Evolutionary conservation across 2,113 vertebrate genomes (phyloP).

Genomic region (Brevimyrus niger): DNA sequence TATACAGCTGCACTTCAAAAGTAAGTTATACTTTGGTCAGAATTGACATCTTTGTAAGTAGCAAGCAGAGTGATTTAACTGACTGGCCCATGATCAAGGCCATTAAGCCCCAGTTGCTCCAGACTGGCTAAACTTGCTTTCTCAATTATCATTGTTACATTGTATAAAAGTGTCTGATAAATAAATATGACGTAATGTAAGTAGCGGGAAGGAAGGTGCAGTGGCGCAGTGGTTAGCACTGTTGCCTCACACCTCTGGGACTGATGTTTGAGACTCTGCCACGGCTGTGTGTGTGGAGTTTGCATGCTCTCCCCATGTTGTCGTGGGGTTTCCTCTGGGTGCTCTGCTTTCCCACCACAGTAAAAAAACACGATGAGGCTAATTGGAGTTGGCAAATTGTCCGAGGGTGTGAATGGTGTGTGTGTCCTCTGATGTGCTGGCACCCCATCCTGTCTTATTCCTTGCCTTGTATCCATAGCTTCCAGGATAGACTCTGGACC

Average conservation of each 20-base stretch:
- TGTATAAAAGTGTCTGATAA: not conserved
- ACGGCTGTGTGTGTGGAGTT: not conserved
- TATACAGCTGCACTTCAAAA: not conserved
- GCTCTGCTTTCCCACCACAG: not conserved
- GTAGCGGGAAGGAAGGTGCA: not conserved
- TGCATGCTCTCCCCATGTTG: not conserved
- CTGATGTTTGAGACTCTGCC: not conserved
- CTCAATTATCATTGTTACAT: not conserved
- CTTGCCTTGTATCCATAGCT: not conserved
- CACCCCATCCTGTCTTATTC: not conserved
- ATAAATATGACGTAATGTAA: not conserved
- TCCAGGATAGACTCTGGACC: not conserved
- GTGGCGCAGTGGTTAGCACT: not conserved
- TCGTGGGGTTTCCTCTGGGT: not conserved
- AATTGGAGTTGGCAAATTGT: not conserved
- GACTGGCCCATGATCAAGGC: not conserved
- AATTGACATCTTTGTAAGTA: not conserved
- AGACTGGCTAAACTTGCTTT: not conserved
- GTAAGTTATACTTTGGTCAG: not conserved
- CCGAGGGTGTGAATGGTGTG: not conserved
- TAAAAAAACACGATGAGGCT: not conserved
- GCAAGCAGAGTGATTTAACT: not conserved
- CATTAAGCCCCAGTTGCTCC: not conserved
- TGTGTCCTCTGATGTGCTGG: not conserved
- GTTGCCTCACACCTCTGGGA: not conserved